Percentiles rank a stretch among this genome's conserved stretches.
These are phyloP conservation scores for Agonum fuliginosum DNA, from an alignment of 2,888 invertebrate genomes.

Conservation along the genomic window DNA sequence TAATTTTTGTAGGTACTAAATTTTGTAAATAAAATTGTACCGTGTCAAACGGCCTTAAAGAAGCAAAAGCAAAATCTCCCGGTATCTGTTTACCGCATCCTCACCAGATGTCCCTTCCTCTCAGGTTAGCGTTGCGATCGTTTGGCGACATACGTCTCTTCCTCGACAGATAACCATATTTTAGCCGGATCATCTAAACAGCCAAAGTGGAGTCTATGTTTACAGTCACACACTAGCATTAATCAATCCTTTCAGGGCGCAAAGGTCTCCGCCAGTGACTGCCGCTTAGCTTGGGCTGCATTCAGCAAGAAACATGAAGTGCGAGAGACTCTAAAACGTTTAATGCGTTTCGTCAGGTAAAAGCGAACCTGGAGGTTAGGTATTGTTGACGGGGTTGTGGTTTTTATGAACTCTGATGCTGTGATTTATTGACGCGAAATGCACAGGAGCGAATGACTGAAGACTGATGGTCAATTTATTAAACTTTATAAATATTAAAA, in stretches of 20 bases:
- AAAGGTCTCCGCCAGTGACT: constrained; percentile 43
- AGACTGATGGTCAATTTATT: too few species aligned
- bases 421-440: too few species aligned
- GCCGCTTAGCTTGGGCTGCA: not conserved
- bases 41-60: too few species aligned
- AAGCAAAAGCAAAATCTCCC: too few species aligned
- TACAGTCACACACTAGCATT: constrained; percentile 53
- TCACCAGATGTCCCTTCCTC: too few species aligned
- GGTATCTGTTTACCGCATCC: too few species aligned
- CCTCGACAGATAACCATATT: constrained; percentile 49
- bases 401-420: too few species aligned
- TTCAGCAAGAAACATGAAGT: constrained; percentile 5
- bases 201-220: constrained; percentile 38
- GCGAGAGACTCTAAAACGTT: constrained; percentile 25
- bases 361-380: not conserved
- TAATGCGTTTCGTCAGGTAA: constrained; percentile 29
- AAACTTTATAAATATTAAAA: too few species aligned
- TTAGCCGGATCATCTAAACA: constrained; percentile 43
- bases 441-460: too few species aligned
- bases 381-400: too few species aligned
- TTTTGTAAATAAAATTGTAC: too few species aligned
- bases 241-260: constrained; percentile 53
- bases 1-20: too few species aligned
- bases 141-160: constrained; percentile 30
- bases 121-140: constrained; percentile 12